These are phyloP conservation scores for Gnathonemus longibarbis DNA, from an alignment of 2,113 vertebrate genomes.

Conservation along the genomic window DNA sequence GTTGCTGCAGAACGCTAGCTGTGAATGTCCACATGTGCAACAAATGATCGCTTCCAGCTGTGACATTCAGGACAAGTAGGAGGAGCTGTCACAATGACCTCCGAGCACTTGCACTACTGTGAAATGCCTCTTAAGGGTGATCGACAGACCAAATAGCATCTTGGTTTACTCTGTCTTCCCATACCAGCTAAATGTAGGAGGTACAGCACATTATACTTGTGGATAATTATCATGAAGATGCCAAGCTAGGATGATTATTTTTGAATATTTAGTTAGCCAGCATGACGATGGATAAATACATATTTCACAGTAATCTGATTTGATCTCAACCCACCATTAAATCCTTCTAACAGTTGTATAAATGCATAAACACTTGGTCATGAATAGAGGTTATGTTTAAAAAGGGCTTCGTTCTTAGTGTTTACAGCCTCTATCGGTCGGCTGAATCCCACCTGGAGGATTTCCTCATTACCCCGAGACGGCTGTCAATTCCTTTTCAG, in stretches of 20 bases:
- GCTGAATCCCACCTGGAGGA: background rate
- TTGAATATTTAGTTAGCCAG: background rate
- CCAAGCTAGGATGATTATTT: background rate
- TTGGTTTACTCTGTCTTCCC: background rate
- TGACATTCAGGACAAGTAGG: background rate
- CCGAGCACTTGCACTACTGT: background rate
- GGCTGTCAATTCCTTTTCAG: background rate
- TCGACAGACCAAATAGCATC: background rate
- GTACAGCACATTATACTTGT: background rate
- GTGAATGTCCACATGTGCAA: background rate
- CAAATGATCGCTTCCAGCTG: background rate
- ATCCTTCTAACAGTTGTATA: background rate
- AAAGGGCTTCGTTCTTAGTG: background rate
- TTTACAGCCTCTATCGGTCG: background rate
- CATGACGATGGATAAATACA: background rate
- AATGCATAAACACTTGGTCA: background rate
- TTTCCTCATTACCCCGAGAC: background rate
- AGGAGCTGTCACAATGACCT: background rate
- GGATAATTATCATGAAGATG: background rate
- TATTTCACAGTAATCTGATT: slow-evolving; percentile 3
- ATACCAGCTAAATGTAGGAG: background rate
- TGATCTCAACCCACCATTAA: background rate
- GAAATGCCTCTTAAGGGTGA: background rate
- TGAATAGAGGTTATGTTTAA: background rate
- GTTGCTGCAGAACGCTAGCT: background rate